Conservation (phyloP, 2,888 invertebrate species). For the Liodrosophila aerea region DNA sequence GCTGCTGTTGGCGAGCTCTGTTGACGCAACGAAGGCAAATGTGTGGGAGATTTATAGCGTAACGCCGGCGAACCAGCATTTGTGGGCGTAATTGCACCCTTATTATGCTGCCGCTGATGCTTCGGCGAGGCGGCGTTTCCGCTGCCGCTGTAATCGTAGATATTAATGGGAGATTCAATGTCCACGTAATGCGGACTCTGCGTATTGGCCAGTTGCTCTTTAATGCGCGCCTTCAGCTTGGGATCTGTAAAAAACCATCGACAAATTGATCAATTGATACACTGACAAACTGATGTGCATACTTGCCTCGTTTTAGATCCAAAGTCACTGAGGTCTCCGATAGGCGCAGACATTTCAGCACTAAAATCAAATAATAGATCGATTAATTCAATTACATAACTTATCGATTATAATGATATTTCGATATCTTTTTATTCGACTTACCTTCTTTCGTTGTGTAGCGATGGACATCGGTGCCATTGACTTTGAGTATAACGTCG, state of each 20-base stretch:
- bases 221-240: constrained; percentile 91
- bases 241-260: constrained; percentile 89
- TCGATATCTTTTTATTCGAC: too few species aligned
- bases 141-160: constrained; percentile 81
- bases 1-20: constrained; percentile 48
- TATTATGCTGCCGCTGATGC: constrained; percentile 52
- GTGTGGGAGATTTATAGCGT: constrained; percentile 77
- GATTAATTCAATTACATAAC: not conserved
- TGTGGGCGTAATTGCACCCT: constrained; percentile 60
- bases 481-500: constrained; percentile 96
- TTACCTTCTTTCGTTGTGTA: constrained; percentile 96
- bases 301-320: constrained; percentile 94
- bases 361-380: constrained; percentile 23
- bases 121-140: constrained; percentile 59
- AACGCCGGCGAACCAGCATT: constrained; percentile 57
- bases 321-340: constrained; percentile 95
- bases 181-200: constrained; percentile 84
- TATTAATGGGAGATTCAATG: constrained; percentile 83
- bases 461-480: constrained; percentile 95
- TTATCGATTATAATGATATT: too few species aligned
- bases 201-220: constrained; percentile 87
- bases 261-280: not conserved
- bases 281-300: not conserved
- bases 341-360: constrained; percentile 92
- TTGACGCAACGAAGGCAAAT: constrained; percentile 75